Base-by-base conservation (phyloP, 2,113 vertebrate genomes). In the Zeus faber region DNA sequence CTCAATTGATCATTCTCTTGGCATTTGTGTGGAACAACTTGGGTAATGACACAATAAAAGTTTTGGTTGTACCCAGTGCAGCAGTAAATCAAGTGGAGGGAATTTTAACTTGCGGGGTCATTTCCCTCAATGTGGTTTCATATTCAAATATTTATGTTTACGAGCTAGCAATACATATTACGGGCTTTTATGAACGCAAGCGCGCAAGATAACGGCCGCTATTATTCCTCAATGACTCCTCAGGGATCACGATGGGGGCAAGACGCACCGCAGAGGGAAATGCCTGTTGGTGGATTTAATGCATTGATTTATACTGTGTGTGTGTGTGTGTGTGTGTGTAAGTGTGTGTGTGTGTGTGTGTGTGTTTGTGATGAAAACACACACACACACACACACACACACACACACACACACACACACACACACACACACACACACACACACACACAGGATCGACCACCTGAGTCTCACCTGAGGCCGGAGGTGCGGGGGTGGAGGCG, bases 401-500 rank as follows among this genome's bases (percentile, higher is more conserved):
- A n/a, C n/a, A n/a, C n/a, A n/a, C n/a, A n/a, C n/a, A n/a, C n/a
- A n/a, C n/a, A n/a, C n/a, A n/a, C n/a, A n/a, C n/a, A n/a, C n/a
- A n/a, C n/a, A n/a, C n/a, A n/a, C n/a, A n/a, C n/a, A n/a, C n/a
- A n/a, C n/a, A n/a, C n/a, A n/a, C n/a, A n/a, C n/a, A n/a, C n/a
- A n/a, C n/a, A n/a, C n/a, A n/a, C n/a, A n/a, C n/a, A n/a, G n/a
- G n/a, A n/a, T n/a, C 16, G 49, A 60, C 74, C 72, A 81, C 76
- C 84, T 82, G 80, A 74, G 60, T 67, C 49, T 49, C 67, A 82
- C 78, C 85, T 83, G 74, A 78, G 84, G 61, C 39, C 31, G 10
- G 17, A 17, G 29, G 16, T 27, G 45, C 10, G 67, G 56, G 29
- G 62, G 60, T 33, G 53, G 14, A 59, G 62, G 49, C 57, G 64